Percentiles rank a stretch among this genome's conserved stretches.
These are phyloP conservation scores for Panurus biarmicus DNA, from an alignment of 2,113 vertebrate genomes.

Conservation along the genomic window DNA sequence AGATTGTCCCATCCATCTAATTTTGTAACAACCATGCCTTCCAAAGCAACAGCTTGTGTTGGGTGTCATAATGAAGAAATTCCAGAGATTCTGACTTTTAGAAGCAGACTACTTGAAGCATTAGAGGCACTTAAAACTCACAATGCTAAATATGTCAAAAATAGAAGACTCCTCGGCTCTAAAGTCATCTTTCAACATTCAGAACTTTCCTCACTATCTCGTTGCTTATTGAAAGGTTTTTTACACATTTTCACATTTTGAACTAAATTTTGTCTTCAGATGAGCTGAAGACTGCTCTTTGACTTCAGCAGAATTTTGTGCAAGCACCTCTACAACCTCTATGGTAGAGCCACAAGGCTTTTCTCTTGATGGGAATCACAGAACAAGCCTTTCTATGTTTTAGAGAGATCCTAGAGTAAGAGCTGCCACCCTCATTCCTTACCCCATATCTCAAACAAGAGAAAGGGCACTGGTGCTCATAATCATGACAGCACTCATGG, in stretches of 20 bases:
- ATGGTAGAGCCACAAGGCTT: background rate
- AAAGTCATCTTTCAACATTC: background rate
- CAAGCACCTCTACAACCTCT: accelerated
- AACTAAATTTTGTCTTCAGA: background rate
- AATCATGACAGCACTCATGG: background rate
- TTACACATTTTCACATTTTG: background rate
- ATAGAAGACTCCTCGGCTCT: background rate
- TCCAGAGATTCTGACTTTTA: background rate
- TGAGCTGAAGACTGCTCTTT: background rate
- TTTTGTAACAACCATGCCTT: background rate
- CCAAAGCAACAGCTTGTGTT: background rate
- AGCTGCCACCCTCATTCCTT: background rate
- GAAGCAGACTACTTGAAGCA: background rate
- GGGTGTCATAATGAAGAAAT: background rate
- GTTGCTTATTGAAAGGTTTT: background rate
- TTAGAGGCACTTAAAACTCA: background rate
- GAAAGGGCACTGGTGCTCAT: background rate
- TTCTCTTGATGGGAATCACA: background rate
- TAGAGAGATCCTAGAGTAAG: background rate
- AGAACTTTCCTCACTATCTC: background rate
- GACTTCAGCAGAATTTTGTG: background rate
- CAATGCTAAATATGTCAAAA: background rate
- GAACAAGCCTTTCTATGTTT: background rate
- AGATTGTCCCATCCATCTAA: background rate
- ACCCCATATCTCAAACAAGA: background rate